Conservation (phyloP, 2,888 invertebrate genomes). For the Galerucella nymphaeae region DNA sequence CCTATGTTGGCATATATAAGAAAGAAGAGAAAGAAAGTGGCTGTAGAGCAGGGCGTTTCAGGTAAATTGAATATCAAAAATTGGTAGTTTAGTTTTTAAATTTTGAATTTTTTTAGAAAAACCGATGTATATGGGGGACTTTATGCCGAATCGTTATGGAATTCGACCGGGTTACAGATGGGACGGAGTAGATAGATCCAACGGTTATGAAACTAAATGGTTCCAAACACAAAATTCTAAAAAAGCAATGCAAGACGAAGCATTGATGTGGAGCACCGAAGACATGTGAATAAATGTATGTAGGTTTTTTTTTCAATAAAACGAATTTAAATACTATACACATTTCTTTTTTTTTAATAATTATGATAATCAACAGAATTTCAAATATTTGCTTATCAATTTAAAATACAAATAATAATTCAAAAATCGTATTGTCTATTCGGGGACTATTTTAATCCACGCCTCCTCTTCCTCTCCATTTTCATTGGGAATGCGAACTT, state of each 20-base stretch:
- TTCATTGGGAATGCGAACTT: slow-evolving; percentile 62
- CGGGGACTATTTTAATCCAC: slow-evolving; percentile 63
- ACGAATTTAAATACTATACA: background rate
- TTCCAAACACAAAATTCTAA: slow-evolving; percentile 81
- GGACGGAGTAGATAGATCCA: slow-evolving; percentile 98
- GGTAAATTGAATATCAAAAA: slow-evolving; percentile 49
- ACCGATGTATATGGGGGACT: slow-evolving; percentile 85
- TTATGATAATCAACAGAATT: background rate
- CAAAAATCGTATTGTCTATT: slow-evolving; percentile 14
- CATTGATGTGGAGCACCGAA: slow-evolving; percentile 94
- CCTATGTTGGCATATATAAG: slow-evolving; percentile 93
- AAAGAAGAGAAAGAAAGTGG: slow-evolving; percentile 73
- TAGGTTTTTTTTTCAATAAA: background rate
- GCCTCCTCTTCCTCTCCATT: slow-evolving; percentile 64
- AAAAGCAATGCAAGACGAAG: slow-evolving; percentile 83
- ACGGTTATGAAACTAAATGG: slow-evolving; percentile 93
- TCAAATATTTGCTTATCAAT: background rate
- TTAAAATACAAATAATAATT: background rate
- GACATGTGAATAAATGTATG: slow-evolving; percentile 77
- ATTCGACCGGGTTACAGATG: slow-evolving; percentile 95
- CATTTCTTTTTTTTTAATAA: background rate
- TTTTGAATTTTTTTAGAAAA: slow-evolving; percentile 65
- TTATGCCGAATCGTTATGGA: slow-evolving; percentile 90
- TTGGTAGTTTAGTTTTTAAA: slow-evolving; percentile 2
- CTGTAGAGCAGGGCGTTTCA: slow-evolving; percentile 69